Evolutionary conservation across 2,888 invertebrate genomes (phyloP).

Genomic region (Caenorhabditis afra): DNA sequence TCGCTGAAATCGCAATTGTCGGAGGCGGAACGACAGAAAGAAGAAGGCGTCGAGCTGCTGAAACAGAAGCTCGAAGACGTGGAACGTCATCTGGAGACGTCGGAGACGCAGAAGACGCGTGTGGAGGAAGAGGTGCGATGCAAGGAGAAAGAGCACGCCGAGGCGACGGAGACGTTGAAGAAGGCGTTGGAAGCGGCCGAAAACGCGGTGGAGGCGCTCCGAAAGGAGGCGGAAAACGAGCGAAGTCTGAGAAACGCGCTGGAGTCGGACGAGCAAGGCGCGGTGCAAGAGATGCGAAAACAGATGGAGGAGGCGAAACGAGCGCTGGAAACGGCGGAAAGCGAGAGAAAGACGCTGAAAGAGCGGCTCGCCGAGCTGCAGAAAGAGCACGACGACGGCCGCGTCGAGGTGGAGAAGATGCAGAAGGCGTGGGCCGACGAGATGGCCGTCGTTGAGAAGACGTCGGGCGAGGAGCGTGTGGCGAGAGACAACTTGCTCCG

Average conservation of each 20-base stretch:
- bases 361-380: slow-evolving; percentile 5
- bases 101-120: slow-evolving; percentile 16
- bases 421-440: slow-evolving; percentile 34
- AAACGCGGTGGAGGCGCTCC: neutral
- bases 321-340: slow-evolving; percentile 13
- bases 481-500: slow-evolving; percentile 7
- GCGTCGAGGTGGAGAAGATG: slow-evolving; percentile 27
- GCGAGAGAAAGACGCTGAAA: slow-evolving; percentile 18
- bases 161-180: slow-evolving; percentile 10
- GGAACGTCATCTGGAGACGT: slow-evolving; percentile 11
- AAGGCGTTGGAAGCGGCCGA: slow-evolving; percentile 32
- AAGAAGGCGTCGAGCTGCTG: slow-evolving; percentile 12
- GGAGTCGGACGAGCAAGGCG: neutral
- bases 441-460: slow-evolving; percentile 14
- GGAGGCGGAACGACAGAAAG: slow-evolving; percentile 22
- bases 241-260: slow-evolving; percentile 26
- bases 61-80: slow-evolving; percentile 31
- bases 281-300: neutral
- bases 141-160: slow-evolving; percentile 16
- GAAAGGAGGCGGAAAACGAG: slow-evolving; percentile 33
- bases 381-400: slow-evolving; percentile 17
- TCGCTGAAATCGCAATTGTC: slow-evolving; percentile 26
- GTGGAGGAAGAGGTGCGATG: slow-evolving; percentile 18
- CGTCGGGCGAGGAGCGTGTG: slow-evolving; percentile 10
- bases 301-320: too few relatives aligned